These are phyloP conservation scores for Brachirus orientalis DNA, from an alignment of 2,113 vertebrate species.

Conservation along the genomic window DNA sequence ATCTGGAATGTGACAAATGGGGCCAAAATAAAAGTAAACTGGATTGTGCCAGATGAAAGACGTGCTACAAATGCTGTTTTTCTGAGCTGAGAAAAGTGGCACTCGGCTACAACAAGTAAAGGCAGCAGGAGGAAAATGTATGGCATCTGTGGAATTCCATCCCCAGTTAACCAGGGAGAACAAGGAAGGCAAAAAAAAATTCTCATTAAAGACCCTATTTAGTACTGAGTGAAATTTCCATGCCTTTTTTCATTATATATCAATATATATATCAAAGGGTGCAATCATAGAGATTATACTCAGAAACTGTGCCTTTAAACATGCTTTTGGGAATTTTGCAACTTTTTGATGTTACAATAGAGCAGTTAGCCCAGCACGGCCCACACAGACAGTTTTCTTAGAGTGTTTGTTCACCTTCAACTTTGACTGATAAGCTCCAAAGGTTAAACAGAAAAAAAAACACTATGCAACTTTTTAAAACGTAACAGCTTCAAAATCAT, in stretches of 20 bases:
- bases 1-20: conserved; percentile 38
- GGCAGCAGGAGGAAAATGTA: conserved; percentile 61
- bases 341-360: too few species aligned
- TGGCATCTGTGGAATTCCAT: conserved; percentile 75
- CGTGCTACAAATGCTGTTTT: conserved; percentile 34
- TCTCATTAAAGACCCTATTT: conserved; percentile 55
- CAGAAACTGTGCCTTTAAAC: too few species aligned
- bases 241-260: too few species aligned
- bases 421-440: neutral
- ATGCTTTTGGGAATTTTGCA: too few species aligned
- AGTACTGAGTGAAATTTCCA: neutral
- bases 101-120: conserved; percentile 66
- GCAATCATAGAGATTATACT: too few species aligned
- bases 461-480: neutral
- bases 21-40: conserved; percentile 42
- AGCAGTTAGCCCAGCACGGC: too few species aligned
- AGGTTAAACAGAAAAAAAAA: neutral
- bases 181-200: conserved; percentile 60
- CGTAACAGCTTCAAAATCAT: too few species aligned
- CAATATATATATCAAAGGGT: too few species aligned
- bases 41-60: conserved; percentile 43
- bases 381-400: too few species aligned
- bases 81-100: conserved; percentile 69
- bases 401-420: neutral
- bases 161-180: conserved; percentile 38